These are phyloP conservation scores for Onychorhynchus coronatus DNA, from an alignment of 2,113 vertebrate genomes.

Conservation along the genomic window DNA sequence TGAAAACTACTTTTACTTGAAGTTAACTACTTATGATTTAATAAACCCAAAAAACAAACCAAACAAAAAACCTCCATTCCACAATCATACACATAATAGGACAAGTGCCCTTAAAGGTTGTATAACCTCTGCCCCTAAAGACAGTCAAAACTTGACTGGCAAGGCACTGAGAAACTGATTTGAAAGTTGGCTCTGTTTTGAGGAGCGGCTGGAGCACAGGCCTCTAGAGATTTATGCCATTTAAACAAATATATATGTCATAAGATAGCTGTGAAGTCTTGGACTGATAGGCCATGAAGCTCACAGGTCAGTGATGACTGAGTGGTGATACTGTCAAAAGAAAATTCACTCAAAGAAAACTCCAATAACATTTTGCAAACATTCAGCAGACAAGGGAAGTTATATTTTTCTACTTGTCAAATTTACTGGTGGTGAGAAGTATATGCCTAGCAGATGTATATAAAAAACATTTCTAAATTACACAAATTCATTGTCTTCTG, in stretches of 20 bases:
- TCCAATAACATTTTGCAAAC: not conserved
- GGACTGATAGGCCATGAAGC: not conserved
- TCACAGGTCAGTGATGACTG: not conserved
- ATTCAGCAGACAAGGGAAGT: not conserved
- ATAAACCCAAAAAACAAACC: not conserved
- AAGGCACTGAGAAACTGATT: not conserved
- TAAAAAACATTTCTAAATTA: not conserved
- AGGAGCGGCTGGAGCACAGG: not conserved
- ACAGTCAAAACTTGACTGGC: not conserved
- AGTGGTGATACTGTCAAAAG: not conserved
- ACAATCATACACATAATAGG: not conserved
- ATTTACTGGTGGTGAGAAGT: not conserved
- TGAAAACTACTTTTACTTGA: not conserved
- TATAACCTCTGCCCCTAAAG: not conserved
- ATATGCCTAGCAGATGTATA: not conserved
- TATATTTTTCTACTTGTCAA: not conserved
- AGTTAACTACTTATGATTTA: not conserved
- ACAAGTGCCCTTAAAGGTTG: not conserved
- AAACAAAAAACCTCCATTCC: not conserved
- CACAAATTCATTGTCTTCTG: not conserved
- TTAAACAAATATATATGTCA: not conserved
- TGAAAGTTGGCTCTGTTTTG: not conserved
- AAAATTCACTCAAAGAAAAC: not conserved
- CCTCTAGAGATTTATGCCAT: not conserved
- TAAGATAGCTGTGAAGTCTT: not conserved